A percentile compares a stretch with the other conserved stretches of the same genome.
Evolutionary conservation across 2,888 invertebrate species (phyloP).

Genomic region (Electrophaes corylata): DNA sequence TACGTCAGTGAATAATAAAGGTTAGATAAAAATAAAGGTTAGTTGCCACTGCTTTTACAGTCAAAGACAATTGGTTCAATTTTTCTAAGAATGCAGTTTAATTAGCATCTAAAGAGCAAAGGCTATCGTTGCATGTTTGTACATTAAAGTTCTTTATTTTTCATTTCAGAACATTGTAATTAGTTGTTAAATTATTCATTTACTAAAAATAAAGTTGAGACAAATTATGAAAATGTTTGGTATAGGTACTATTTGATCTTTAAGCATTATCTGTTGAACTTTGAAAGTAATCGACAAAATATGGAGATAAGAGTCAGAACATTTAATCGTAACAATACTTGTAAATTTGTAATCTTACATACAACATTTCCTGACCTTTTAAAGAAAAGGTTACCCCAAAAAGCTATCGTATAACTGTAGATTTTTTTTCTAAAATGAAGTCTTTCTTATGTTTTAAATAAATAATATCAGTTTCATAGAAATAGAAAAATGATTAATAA

Average conservation of each 20-base stretch:
- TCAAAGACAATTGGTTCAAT: too few relatives aligned
- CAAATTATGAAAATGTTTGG: conserved; percentile 1
- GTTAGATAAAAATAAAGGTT: too few relatives aligned
- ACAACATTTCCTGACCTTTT: conserved; percentile 25
- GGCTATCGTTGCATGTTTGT: conserved; percentile 29
- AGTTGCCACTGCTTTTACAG: too few relatives aligned
- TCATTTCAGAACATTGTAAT: conserved; percentile 33
- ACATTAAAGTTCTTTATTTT: conserved; percentile 28
- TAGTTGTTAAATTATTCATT: conserved; percentile 22
- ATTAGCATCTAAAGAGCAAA: conserved; percentile 15
- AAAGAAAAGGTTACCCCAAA: too few relatives aligned
- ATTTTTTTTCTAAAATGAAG: too few relatives aligned
- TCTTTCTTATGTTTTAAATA: too few relatives aligned
- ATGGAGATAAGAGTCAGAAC: conserved; percentile 17
- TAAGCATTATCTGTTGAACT: conserved; percentile 37
- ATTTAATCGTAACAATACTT: conserved; percentile 7
- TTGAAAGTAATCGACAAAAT: conserved; percentile 9
- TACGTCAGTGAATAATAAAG: too few relatives aligned
- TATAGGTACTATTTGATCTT: conserved; percentile 19
- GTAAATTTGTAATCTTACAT: conserved; percentile 25
- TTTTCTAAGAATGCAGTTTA: conserved; percentile 12
- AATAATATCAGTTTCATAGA: too few relatives aligned
- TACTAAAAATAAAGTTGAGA: not conserved
- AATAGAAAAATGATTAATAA: too few relatives aligned
- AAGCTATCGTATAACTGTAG: too few relatives aligned